phyloP scores from a whole-genome alignment of 1,140 invertebrate species.

The Cherax quadricarinatus region DNA sequence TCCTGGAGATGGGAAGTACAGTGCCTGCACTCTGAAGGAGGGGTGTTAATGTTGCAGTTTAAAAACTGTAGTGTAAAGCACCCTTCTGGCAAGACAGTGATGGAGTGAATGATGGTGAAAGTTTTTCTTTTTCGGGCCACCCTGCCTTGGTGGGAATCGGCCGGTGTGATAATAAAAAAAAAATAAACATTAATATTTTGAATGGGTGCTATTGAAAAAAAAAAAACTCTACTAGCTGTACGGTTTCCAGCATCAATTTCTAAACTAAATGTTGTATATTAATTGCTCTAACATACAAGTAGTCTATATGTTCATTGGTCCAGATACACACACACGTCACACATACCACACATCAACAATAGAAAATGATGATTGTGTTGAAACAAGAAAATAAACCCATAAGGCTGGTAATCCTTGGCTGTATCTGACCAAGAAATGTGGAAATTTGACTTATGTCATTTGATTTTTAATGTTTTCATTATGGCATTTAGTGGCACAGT shows the following conservation, averaged over 20 bases:
- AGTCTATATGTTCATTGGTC: neutral
- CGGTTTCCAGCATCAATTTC: neutral
- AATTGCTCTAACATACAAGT: neutral
- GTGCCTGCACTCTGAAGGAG: too few relatives aligned
- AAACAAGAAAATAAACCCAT: neutral
- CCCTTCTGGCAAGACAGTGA: too few relatives aligned
- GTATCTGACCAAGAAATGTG: neutral
- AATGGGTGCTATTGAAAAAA: neutral
- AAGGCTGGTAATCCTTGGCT: neutral
- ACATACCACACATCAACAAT: neutral
- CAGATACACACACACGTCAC: neutral
- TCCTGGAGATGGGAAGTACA: too few relatives aligned
- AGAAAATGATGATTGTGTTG: neutral
- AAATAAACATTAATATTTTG: neutral
- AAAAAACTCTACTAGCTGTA: neutral
- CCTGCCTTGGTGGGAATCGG: too few relatives aligned
- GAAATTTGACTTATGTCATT: conserved; percentile 13
- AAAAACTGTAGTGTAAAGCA: too few relatives aligned
- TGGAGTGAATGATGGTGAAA: too few relatives aligned
- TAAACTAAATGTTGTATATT: neutral
- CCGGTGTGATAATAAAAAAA: too few relatives aligned
- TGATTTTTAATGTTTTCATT: conserved; percentile 27
- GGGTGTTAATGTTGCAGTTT: too few relatives aligned
- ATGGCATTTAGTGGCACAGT: conserved; percentile 10
- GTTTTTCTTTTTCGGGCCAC: too few relatives aligned